Evolutionary conservation across 2,888 invertebrate genomes (phyloP), one percentile per base, ranked within the genome.

Genomic region (Camptogramma bilineatum): DNA sequence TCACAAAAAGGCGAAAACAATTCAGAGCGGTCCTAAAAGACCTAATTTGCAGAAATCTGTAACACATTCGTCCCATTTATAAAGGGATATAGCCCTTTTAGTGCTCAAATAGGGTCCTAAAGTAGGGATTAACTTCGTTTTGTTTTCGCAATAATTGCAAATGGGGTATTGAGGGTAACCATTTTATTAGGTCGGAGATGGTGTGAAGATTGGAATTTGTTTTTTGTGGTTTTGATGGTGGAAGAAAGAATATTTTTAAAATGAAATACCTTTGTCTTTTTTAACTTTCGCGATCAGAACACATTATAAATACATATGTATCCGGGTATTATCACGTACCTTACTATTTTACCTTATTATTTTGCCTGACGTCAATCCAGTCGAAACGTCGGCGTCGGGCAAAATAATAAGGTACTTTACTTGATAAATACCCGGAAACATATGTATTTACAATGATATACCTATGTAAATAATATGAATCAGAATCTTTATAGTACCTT

Each of bases 131-230:
- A 59, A 52, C 52, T 58, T 54, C 48, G 46, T 62, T 66, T 64
- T 64, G 56, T 69, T 69, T 62, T 52, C 56, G 42, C 62, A 24
- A 59, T 55, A 59, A 53, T 56, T 47, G 66, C 59, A 52, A 64
- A 64, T 63, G 42, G 44, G 46, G 28, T 57, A 34, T 31, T 34
- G 51, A 44, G 24, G 42, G 46, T 51, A 53, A 55, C 42, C 21
- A 5, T 59, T 60, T 50, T 44, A 53, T 60, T 59, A 39, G 52
- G 52, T 34, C 16, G 31, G 13, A 28, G 2, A 52, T 21, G 13
- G 47, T 31, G 55, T 47, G 39, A 24, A 28, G 9, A 34, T 54
- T 21, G 21, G 28, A 48, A 42, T 53, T n/a, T 19, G 17, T 55
- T 55, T n/a, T 42, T 16, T 44, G 2, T 16, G 17, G 1, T 44